These are phyloP conservation scores for Tenualosa thibaudeaui DNA, from an alignment of 2,797 vertebrate species.

Conservation along the genomic window DNA sequence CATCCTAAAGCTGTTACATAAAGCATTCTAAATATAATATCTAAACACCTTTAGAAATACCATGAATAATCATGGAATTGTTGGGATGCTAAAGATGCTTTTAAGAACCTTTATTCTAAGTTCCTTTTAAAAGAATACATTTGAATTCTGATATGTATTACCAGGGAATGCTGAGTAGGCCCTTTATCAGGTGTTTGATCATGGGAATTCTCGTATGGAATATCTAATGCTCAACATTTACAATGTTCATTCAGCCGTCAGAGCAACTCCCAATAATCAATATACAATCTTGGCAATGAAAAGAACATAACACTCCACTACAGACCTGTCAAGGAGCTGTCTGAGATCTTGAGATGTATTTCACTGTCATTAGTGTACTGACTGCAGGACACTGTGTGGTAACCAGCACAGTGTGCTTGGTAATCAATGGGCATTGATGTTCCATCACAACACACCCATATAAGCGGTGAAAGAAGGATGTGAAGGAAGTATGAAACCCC, in stretches of 20 bases:
- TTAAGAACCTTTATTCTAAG: neutral
- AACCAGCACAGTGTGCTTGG: neutral
- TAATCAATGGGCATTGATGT: neutral
- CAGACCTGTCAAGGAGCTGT: slow-evolving; percentile 29
- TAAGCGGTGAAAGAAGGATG: neutral
- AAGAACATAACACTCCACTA: slow-evolving; percentile 30
- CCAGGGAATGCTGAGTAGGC: neutral
- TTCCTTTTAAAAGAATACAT: neutral
- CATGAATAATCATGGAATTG: no score
- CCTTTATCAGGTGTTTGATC: neutral
- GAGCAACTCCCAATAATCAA: slow-evolving; percentile 33
- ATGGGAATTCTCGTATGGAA: neutral
- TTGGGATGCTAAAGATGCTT: no score
- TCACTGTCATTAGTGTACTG: neutral
- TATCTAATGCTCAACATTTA: neutral
- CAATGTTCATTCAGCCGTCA: neutral
- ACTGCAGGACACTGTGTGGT: neutral
- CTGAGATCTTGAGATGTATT: neutral
- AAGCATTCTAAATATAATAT: no score
- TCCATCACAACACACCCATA: neutral
- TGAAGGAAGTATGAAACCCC: neutral
- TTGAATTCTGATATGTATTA: no score
- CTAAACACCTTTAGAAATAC: no score
- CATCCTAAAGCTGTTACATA: no score
- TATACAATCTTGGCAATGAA: slow-evolving; percentile 39